Base-by-base conservation (phyloP, 1,140 invertebrate genomes). In the Macrostomum lignano region DNA sequence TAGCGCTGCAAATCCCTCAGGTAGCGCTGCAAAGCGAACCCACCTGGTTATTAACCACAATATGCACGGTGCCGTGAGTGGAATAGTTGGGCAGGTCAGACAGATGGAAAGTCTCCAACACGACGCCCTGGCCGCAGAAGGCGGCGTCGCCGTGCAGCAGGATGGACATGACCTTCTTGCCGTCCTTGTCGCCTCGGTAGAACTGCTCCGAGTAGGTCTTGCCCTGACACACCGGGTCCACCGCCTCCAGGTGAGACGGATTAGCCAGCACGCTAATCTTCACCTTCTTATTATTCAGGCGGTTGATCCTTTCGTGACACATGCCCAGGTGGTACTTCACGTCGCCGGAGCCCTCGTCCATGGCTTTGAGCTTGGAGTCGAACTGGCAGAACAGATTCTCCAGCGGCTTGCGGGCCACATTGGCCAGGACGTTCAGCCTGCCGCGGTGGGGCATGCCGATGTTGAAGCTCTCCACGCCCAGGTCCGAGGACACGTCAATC, bases 371-470 rank as follows among this genome's bases (percentile, higher is more conserved):
- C 31, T 58, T 52, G 38, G 77, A 81, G 48, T 79, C 79, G 51
- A 98, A 98, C 57, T 96, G 88, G 2, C 79, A 82, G 49, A 98
- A 91, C 46, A 98, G 76, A 52, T 93, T 81, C 50, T 81, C 78
- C 21, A 98, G 62, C 4, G 91, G 86, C 60, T 96, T 94, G 29
- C 86, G 70, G 49, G 86, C 96, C 2, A 98, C 86, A 53, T 98
- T 96, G 10, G 88, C 84, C 39, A 98, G 57, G 2, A 96, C 84
- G 58, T 98, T 96, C 3, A 98, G 63, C 43, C 91, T 72, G 38
- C 91, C 91, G 62, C 84, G 59, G 61, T 98, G 91, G 9, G 91
- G 84, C 86, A 98, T 96, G 45, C 86, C 86, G 71, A 98, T 88
- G 10, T 94, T 74, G 41, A 96, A 72, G 14, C 78, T 93, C 54